Conservation (phyloP, 2,113 vertebrate genomes). For the Cettia cetti region DNA sequence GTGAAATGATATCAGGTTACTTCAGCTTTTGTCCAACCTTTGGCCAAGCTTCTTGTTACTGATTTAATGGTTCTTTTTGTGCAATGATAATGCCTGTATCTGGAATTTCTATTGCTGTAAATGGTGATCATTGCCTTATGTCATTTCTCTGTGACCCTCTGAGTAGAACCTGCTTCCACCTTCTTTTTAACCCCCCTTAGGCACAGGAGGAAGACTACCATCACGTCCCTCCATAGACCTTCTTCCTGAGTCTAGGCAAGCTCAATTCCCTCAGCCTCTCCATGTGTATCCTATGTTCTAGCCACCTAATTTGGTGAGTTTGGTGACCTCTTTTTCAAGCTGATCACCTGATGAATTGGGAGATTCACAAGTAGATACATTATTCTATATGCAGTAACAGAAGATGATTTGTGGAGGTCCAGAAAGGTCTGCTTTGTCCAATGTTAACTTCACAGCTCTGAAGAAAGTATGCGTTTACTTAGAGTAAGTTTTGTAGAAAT, state of each 20-base stretch:
- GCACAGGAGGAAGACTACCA: background rate
- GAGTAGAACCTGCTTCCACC: background rate
- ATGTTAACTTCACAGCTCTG: background rate
- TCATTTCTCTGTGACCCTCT: background rate
- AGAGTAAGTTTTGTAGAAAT: background rate
- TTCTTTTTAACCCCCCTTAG: background rate
- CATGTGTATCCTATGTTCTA: background rate
- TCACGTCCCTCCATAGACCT: background rate
- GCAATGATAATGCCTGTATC: background rate
- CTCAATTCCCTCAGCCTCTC: background rate
- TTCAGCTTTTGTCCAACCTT: background rate
- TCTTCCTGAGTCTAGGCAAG: background rate
- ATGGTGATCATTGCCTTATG: background rate
- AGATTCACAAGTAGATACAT: background rate
- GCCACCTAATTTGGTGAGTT: background rate
- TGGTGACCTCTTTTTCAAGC: background rate
- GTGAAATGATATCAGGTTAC: background rate
- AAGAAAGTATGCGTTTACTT: background rate
- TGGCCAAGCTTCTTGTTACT: background rate
- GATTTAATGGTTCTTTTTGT: background rate
- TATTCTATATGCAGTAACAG: background rate
- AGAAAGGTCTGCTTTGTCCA: background rate
- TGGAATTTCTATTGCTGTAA: background rate
- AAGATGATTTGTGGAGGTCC: background rate
- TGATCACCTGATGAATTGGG: background rate